Evolutionary conservation across 1,140 invertebrate species (phyloP).

Genomic region (Adelges cooleyi): DNA sequence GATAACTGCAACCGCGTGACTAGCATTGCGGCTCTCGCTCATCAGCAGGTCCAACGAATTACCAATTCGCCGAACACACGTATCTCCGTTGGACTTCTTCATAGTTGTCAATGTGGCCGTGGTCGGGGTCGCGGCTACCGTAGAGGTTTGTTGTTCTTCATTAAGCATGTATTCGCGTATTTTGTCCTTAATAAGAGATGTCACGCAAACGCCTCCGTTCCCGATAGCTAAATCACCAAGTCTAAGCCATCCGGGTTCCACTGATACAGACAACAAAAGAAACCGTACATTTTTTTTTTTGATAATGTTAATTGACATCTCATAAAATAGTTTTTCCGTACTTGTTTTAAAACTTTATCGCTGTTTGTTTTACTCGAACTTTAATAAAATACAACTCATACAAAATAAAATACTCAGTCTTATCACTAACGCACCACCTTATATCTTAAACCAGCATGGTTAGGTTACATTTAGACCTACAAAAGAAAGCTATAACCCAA

Average conservation of each 20-base stretch:
- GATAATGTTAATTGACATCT: too few relatives aligned
- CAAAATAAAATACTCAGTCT: too few relatives aligned
- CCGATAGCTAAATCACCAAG: slow-evolving; percentile 7
- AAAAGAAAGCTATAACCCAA: too few relatives aligned
- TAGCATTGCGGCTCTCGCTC: slow-evolving; percentile 16
- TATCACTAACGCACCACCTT: too few relatives aligned
- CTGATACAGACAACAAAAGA: background rate
- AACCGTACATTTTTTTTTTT: too few relatives aligned
- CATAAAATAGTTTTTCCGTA: too few relatives aligned
- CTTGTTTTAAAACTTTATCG: too few relatives aligned
- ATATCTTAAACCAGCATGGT: too few relatives aligned
- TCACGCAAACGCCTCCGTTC: slow-evolving; percentile 29
- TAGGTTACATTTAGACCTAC: too few relatives aligned
- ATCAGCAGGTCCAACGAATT: slow-evolving; percentile 26
- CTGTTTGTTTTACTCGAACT: too few relatives aligned
- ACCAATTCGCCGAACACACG: slow-evolving; percentile 25
- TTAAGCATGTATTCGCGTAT: slow-evolving; percentile 31
- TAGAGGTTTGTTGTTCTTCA: slow-evolving; percentile 3
- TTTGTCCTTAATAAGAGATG: slow-evolving; percentile 31
- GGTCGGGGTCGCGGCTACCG: background rate
- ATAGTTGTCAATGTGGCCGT: background rate
- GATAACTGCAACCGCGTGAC: slow-evolving; percentile 8
- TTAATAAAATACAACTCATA: too few relatives aligned
- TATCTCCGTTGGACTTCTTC: background rate
- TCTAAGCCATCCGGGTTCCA: slow-evolving; percentile 18